These are phyloP conservation scores for Lasioglossum albipes DNA, from an alignment of 1,140 invertebrate species.

Conservation along the genomic window DNA sequence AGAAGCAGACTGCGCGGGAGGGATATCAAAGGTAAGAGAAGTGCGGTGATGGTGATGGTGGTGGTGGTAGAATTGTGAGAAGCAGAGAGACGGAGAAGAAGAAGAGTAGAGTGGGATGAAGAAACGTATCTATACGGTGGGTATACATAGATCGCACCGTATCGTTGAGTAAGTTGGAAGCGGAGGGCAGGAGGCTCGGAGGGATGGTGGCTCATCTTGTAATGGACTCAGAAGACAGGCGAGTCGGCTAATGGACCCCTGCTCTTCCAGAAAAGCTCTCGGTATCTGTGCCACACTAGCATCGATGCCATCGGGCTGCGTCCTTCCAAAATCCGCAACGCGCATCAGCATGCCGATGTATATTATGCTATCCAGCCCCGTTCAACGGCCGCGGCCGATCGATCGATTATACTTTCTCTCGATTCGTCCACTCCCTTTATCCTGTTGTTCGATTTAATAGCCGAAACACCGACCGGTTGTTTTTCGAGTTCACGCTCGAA, in stretches of 20 bases:
- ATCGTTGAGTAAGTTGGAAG: conserved; percentile 63
- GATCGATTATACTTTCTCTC: neutral
- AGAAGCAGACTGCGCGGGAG: conserved; percentile 2
- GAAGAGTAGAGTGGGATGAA: conserved; percentile 13
- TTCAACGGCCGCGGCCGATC: neutral
- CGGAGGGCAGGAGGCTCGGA: conserved; percentile 56
- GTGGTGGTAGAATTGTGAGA: too few species aligned
- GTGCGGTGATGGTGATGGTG: neutral
- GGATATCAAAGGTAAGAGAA: neutral
- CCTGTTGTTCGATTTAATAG: conserved; percentile 5
- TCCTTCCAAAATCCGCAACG: conserved; percentile 71
- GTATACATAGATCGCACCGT: conserved; percentile 64
- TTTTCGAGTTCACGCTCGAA: conserved; percentile 24
- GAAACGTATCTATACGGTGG: conserved; percentile 44
- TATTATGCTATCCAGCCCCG: neutral
- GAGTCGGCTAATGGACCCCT: conserved; percentile 80
- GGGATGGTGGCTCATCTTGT: conserved; percentile 78
- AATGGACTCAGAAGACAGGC: conserved; percentile 81
- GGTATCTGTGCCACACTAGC: conserved; percentile 75
- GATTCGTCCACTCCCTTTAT: neutral
- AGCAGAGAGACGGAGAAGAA: neutral
- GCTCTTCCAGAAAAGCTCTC: conserved; percentile 78
- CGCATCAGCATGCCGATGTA: neutral
- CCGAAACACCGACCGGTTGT: conserved; percentile 21
- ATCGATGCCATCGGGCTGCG: conserved; percentile 75